Base-by-base conservation (phyloP, 2,113 vertebrate species). In the Campylorhamphus procurvoides region DNA sequence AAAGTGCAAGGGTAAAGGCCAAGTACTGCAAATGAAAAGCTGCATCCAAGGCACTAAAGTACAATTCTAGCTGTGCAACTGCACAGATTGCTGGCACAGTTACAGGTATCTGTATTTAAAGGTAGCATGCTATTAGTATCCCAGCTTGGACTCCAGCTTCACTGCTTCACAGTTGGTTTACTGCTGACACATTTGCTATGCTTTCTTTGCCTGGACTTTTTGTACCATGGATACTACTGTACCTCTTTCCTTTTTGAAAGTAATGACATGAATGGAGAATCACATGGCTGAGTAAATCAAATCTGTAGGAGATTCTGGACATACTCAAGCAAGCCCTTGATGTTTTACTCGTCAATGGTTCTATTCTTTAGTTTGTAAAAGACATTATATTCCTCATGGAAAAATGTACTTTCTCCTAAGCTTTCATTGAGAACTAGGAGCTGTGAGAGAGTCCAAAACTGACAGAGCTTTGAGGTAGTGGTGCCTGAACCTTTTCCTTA, bases 341-440 rank as follows among this genome's bases (percentile, higher is more conserved):
- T 95, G 24, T 73, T 20, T 29, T 67, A 44, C 66, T 94, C 67
- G 46, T 89, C 85, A 90, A 6, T 81, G 79, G 59, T 86, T 91
- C 90, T 90, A 52, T 93, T 93, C 84, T 89, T 19, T 81, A 78
- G 52, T 60, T 86, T 75, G 68, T 86, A 75, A 93, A 95, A 93
- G 63, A 56, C 52, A 75, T 81, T 80, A 27, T 81, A 53, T 83
- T 77, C 64, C 52, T 92, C n/a, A 20, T 44, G 50, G 44, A 79
- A 94, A 89, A 66, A 39, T 24, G 22, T 94, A 40, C 60, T 92
- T 95, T 88, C 64, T 91, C 5, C 71, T 83, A 86, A 49, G 82
- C 85, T 93, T 93, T 93, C 58, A 49, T n/a, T 78, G 88, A 40
- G 55, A 93, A 84, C 50, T 74, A 76, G 90, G 72, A 93, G 52